Evolutionary conservation across 2,888 invertebrate species (phyloP).

Genomic region (Tenthredo notha): DNA sequence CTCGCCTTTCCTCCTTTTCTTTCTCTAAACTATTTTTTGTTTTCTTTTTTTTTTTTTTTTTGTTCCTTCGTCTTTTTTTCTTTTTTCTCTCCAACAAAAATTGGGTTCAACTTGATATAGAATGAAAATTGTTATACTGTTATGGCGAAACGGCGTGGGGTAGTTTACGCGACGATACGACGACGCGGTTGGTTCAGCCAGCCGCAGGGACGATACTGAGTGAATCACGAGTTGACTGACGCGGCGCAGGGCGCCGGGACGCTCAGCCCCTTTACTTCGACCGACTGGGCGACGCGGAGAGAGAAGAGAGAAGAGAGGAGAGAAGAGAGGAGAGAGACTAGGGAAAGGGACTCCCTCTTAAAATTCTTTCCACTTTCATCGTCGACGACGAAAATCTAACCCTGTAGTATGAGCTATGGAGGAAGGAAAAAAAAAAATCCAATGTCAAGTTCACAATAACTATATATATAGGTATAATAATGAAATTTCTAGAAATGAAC

Average conservation of each 20-base stretch:
- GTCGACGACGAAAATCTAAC: slow-evolving; percentile 2
- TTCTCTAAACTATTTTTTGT: too few species aligned
- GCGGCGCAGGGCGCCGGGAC: slow-evolving; percentile 51
- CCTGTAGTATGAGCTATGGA: background rate
- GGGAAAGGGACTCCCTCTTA: slow-evolving; percentile 36
- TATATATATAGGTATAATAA: background rate
- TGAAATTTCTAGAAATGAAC: background rate
- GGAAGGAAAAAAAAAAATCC: background rate
- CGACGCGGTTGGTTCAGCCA: slow-evolving; percentile 45
- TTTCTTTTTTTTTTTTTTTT: too few species aligned
- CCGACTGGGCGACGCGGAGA: slow-evolving; percentile 50
- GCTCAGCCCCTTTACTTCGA: slow-evolving; percentile 41
- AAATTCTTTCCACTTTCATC: slow-evolving; percentile 21
- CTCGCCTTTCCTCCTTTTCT: background rate
- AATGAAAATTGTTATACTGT: too few species aligned
- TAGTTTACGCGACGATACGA: slow-evolving; percentile 31
- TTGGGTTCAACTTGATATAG: too few species aligned
- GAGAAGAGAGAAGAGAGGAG: slow-evolving; percentile 29
- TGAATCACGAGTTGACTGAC: slow-evolving; percentile 54
- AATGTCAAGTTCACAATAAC: background rate
- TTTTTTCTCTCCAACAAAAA: too few species aligned
- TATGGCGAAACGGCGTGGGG: background rate
- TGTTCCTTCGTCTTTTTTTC: too few species aligned
- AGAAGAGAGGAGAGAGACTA: slow-evolving; percentile 44
- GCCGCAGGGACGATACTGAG: slow-evolving; percentile 50